Base-by-base conservation (phyloP, 2,113 vertebrate species). In the Acrocephalus kingi region DNA sequence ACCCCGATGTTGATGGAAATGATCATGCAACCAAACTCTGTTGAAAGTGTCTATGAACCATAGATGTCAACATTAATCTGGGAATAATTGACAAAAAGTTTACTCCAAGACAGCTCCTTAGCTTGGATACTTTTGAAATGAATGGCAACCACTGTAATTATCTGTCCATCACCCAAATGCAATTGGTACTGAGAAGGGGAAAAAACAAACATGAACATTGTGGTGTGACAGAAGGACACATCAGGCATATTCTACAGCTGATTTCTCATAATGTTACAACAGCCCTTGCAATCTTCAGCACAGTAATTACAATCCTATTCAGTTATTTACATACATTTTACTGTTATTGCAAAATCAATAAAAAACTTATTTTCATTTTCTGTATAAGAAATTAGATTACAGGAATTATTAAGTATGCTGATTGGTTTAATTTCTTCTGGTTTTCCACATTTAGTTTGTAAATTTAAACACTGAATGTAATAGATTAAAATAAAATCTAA, bases 401-500 rank as follows among this genome's bases (percentile, higher is more conserved):
- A 62, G 51, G 61, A 95, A 61, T 45, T 58, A 39, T 2, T 28
- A 87, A 92, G 15, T n/a, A 30, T 41, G 55, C 23, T 5, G 43
- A 92, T 66, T 63, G n/a, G 41, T 58, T 93, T 89, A 37, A 80
- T 89, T 87, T 91, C 39, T 74, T 49, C 59, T 48, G 25, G 25
- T 90, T 87, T 79, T 45, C 35, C 63, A 78, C 21, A 49, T 30
- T 78, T 84, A 30, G 68, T 52, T 66, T 87, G 24, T 55, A 43
- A 82, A 78, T 46, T 76, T 79, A 63, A 82, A 55, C 35, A 76
- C 43, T 66, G 61, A 67, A 33, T 72, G 66, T 62, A 89, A 83
- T 33, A 87, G 43, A 95, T 74, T 41, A 87, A 90, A 94, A 86
- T 61, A 77, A 88, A 92, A 93, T 84, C 41, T 62, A 79, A 76